Evolutionary conservation across 2,888 invertebrate genomes (phyloP), one percentile per base, ranked within the genome.

Genomic region (Dorcus parallelipipedus): DNA sequence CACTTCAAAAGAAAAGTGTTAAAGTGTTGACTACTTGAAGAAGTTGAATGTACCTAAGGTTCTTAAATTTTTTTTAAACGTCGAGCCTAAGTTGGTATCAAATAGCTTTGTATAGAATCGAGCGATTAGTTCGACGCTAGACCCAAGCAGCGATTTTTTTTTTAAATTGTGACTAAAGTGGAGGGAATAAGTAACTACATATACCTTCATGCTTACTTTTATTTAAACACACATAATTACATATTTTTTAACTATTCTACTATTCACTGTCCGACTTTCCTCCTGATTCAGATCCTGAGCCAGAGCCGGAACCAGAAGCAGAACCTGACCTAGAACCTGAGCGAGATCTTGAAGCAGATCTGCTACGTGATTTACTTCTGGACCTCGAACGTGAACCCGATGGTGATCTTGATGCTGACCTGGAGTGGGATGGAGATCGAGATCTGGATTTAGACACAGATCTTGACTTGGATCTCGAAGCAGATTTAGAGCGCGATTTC

Each of bases 381-480:
- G 74, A 73, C 43, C 67, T 65, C 0, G 73, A 73, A 47, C 59
- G 60, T 3, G 72, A 70, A 40, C 62, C 59, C 5, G 73, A 69
- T 20, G 67, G 59, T 14, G 71, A 71, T 43, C 64, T 66, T 2
- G 77, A 75, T 5, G 62, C 65, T 3, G 78, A 76, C 49, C 67
- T 64, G 3, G 73, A 71, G 54, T 67, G 60, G 4, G 73, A 76
- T 52, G 62, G 62, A 1, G 67, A 68, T 20, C 62, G 65, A 8
- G 76, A 75, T 17, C 64, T 64, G 1, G 76, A 75, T 48, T 70
- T 63, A 2, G 74, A 74, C 56, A 68, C 64, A 2, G 74, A 76
- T 53, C 67, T 64, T 0, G 76, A 73, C 26, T 68, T 64, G 2
- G 73, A 73, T 49, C 68, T 51, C 5, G 76, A 74, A 60, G 58